Conservation (phyloP, 1,140 invertebrate genomes). For the Diorhabda carinulata region DNA sequence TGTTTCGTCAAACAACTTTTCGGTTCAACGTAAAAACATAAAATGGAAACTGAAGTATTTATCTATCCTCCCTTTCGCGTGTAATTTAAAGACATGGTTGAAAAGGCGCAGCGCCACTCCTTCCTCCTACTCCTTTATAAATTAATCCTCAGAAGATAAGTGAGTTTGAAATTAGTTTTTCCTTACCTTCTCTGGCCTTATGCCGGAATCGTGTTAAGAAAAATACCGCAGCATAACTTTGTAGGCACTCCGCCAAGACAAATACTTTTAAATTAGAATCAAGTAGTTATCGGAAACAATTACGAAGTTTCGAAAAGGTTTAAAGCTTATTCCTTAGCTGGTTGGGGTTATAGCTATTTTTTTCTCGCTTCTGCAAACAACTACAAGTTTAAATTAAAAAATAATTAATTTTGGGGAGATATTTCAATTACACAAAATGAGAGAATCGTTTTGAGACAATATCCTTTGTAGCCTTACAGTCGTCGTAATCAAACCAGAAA, state of each 20-base stretch:
- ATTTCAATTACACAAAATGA: no score
- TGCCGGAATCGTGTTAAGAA: slow-evolving; percentile 2
- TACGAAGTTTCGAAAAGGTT: background rate
- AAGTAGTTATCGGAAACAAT: slow-evolving; percentile 2
- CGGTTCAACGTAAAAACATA: background rate
- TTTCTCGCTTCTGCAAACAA: no score
- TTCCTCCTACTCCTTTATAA: background rate
- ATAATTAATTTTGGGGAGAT: no score
- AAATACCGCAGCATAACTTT: background rate
- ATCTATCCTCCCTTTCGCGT: slow-evolving; percentile 1
- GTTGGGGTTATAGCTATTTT: background rate
- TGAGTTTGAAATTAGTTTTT: slow-evolving; percentile 3
- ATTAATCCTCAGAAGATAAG: slow-evolving; percentile 2
- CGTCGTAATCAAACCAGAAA: no score
- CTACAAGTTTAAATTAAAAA: no score
- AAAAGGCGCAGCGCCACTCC: background rate
- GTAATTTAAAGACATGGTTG: background rate
- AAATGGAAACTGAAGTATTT: background rate
- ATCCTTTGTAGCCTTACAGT: no score
- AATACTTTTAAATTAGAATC: slow-evolving; percentile 3
- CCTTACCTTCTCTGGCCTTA: background rate
- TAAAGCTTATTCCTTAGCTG: background rate
- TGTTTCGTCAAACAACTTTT: background rate
- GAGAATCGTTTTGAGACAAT: no score
- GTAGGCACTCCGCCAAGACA: background rate